These are phyloP conservation scores for Caenorhabditis sinica DNA, from an alignment of 2,888 invertebrate species.

Conservation along the genomic window DNA sequence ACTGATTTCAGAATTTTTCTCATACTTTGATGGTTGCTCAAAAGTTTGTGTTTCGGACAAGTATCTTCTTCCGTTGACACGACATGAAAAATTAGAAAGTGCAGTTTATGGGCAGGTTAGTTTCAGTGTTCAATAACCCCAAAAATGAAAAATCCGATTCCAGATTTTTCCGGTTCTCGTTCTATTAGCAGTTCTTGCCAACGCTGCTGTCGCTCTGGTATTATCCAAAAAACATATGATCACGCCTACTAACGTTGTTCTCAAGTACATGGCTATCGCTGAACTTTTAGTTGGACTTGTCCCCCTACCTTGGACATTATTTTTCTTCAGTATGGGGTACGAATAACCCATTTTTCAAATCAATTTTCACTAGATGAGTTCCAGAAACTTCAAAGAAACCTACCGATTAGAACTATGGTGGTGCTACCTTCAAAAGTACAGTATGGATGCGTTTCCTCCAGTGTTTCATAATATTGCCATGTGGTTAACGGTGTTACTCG, in stretches of 20 bases:
- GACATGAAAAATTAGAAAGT: slow-evolving; percentile 65
- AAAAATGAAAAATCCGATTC: too few species aligned
- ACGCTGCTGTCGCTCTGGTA: slow-evolving; percentile 93
- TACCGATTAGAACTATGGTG: slow-evolving; percentile 78
- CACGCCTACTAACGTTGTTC: slow-evolving; percentile 82
- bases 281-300: slow-evolving; percentile 95
- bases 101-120: slow-evolving; percentile 70
- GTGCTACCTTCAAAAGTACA: slow-evolving; percentile 83
- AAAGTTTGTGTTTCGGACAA: slow-evolving; percentile 57
- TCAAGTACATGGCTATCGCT: slow-evolving; percentile 92
- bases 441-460: slow-evolving; percentile 85
- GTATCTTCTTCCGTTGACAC: slow-evolving; percentile 54
- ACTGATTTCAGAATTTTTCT: slow-evolving; percentile 10
- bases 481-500: slow-evolving; percentile 93
- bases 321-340: slow-evolving; percentile 80
- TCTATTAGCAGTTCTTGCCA: slow-evolving; percentile 92
- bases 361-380: slow-evolving; percentile 7
- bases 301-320: slow-evolving; percentile 92
- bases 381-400: slow-evolving; percentile 74
- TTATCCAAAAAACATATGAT: slow-evolving; percentile 92
- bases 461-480: slow-evolving; percentile 96
- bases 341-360: neutral
- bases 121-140: too few species aligned
- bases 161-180: slow-evolving; percentile 88
- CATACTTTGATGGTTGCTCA: slow-evolving; percentile 67